phyloP scores from a whole-genome alignment of 2,113 vertebrate genomes.

The Zosterops lateralis region DNA sequence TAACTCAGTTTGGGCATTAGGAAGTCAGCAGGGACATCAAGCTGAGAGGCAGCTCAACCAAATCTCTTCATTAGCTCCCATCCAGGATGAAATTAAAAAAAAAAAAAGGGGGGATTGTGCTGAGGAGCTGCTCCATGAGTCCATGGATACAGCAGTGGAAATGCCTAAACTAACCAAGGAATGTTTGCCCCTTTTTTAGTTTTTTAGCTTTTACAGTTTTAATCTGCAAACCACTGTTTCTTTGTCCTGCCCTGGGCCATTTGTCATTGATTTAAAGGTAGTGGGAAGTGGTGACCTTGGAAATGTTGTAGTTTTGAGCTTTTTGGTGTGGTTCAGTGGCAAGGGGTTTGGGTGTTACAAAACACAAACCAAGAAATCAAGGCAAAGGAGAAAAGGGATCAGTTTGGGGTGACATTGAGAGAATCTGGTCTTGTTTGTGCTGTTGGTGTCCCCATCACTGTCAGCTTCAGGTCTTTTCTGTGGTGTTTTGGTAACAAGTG shows the following conservation, averaged over 20 bases:
- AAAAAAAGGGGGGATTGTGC: neutral
- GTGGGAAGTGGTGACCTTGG: neutral
- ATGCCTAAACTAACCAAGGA: neutral
- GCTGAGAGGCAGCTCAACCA: slow-evolving; percentile 26
- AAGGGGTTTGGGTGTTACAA: no score
- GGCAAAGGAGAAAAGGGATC: neutral
- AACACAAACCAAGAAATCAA: neutral
- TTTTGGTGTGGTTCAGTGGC: neutral
- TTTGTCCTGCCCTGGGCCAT: neutral
- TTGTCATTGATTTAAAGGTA: neutral
- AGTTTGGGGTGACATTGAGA: neutral
- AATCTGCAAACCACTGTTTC: neutral
- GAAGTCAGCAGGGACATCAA: slow-evolving; percentile 21
- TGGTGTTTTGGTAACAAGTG: neutral
- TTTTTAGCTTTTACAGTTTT: neutral
- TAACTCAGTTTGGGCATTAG: slow-evolving; percentile 41
- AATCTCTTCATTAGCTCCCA: slow-evolving; percentile 57
- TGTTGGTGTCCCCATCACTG: neutral
- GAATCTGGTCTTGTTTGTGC: neutral
- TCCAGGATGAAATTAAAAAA: neutral
- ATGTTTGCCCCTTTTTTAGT: neutral
- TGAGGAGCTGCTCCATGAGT: neutral
- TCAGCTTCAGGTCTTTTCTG: neutral
- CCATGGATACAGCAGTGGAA: fast-evolving
- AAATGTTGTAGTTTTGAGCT: neutral